Base-by-base conservation (phyloP, 2,888 invertebrate species). In the Psylliodes chrysocephalus region DNA sequence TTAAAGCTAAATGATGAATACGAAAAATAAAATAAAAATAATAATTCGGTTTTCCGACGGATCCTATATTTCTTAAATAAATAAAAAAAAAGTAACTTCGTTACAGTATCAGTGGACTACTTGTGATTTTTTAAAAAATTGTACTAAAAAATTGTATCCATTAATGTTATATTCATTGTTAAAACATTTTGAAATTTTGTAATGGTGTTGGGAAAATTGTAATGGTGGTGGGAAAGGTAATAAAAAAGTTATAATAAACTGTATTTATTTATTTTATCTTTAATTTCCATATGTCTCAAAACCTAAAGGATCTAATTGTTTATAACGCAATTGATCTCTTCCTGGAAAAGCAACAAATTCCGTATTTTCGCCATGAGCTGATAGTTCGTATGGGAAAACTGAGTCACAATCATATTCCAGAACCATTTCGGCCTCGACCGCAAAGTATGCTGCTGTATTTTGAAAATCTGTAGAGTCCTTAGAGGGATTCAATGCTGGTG, bases 131-230 rank as follows among this genome's bases (percentile, higher is more conserved):
- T n/a, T 47, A 19, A 47, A 22, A 17, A 17, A 47, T 19, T 47
- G 19, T 47, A 47, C 18, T 35, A 53, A 53, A 35, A 53, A 53
- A 53, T 5, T 17, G 10, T 47, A 47, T 22, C 47, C 47, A 22
- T 2, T 47, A n/a, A 10, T 1, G 15, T 17, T 47, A 47, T 47
- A 17, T 17, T 8, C 18, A 15, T 47, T 47, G 18, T 47, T 47
- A 1, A 47, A 47, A 47, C 7, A 18, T 18, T 19, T 18, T 47
- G 3, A 47, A 18, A 47, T n/a, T n/a, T n/a, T n/a, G n/a, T 47
- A 15, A 22, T 47, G n/a, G n/a, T n/a, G n/a, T n/a, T n/a, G n/a
- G n/a, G n/a, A n/a, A n/a, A n/a, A n/a, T n/a, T n/a, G n/a, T n/a
- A n/a, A n/a, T n/a, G n/a, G n/a, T n/a, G n/a, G n/a, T n/a, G n/a